These are phyloP conservation scores for Galeruca laticollis DNA, from an alignment of 2,888 invertebrate species.

Conservation along the genomic window DNA sequence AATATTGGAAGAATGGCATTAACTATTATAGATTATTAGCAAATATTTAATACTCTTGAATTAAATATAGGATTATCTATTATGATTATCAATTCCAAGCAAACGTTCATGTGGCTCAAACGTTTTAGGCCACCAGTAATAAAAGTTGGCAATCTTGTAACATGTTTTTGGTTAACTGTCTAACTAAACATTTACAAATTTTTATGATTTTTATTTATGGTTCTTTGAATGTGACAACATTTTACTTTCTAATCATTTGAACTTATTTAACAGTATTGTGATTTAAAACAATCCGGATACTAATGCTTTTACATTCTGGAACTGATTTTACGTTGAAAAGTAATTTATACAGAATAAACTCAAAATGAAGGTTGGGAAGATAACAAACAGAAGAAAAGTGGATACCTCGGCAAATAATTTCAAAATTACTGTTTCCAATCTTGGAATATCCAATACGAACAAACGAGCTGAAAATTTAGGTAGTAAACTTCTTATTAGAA, in stretches of 20 bases:
- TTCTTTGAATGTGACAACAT: background rate
- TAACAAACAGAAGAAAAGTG: constrained; percentile 12
- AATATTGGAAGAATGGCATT: no score
- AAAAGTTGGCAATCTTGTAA: no score
- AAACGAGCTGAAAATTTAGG: background rate
- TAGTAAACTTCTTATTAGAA: background rate
- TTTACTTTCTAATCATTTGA: background rate
- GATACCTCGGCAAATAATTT: constrained; percentile 1
- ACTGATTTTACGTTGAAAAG: background rate
- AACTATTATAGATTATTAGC: no score
- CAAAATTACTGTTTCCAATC: constrained; percentile 3
- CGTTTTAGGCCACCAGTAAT: no score
- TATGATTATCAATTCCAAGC: no score
- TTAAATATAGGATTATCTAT: no score
- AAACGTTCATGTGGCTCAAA: no score
- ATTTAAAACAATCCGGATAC: background rate
- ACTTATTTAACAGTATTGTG: background rate
- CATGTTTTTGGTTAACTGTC: no score
- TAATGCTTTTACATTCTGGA: background rate
- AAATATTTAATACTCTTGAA: no score
- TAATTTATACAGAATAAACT: background rate
- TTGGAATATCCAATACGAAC: background rate
- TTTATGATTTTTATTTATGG: background rate
- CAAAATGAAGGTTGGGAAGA: background rate
- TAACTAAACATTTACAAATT: no score